Evolutionary conservation across 2,113 vertebrate genomes (phyloP).

Genomic region (Vicugna pacos): DNA sequence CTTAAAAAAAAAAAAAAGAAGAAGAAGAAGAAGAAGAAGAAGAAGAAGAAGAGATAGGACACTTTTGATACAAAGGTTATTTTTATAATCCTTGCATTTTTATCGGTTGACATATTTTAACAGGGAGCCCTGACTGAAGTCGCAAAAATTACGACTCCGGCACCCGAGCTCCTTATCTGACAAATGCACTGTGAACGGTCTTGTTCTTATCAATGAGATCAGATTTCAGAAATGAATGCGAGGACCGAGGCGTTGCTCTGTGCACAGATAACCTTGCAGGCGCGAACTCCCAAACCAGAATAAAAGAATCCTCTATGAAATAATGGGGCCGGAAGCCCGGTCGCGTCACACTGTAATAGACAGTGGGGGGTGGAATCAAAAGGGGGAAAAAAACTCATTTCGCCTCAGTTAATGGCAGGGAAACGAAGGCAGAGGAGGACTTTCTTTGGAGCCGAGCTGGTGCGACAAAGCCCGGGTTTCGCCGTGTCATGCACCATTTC

Average conservation of each 20-base stretch:
- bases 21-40: background rate
- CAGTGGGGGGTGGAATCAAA: constrained; percentile 86
- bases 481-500: constrained; percentile 91
- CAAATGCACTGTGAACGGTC: constrained; percentile 83
- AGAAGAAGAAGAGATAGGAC: background rate
- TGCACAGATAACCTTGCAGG: constrained; percentile 90
- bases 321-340: constrained; percentile 89
- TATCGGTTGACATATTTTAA: constrained; percentile 87
- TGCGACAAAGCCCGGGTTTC: constrained; percentile 88
- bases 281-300: constrained; percentile 86
- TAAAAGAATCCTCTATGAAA: constrained; percentile 88
- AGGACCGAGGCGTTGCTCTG: constrained; percentile 84
- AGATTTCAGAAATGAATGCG: constrained; percentile 85
- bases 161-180: constrained; percentile 86
- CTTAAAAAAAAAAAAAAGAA: background rate
- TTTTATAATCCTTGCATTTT: constrained; percentile 88
- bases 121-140: constrained; percentile 86
- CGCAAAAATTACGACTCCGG: constrained; percentile 86
- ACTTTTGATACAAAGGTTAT: constrained; percentile 85
- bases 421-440: constrained; percentile 91
- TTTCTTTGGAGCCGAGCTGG: constrained; percentile 89
- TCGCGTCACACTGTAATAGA: constrained; percentile 88
- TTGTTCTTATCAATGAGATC: constrained; percentile 88
- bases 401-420: constrained; percentile 92
- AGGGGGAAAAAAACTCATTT: constrained; percentile 90